Evolutionary conservation across 2,888 invertebrate genomes (phyloP).

Genomic region (Synergus gifuensis): DNA sequence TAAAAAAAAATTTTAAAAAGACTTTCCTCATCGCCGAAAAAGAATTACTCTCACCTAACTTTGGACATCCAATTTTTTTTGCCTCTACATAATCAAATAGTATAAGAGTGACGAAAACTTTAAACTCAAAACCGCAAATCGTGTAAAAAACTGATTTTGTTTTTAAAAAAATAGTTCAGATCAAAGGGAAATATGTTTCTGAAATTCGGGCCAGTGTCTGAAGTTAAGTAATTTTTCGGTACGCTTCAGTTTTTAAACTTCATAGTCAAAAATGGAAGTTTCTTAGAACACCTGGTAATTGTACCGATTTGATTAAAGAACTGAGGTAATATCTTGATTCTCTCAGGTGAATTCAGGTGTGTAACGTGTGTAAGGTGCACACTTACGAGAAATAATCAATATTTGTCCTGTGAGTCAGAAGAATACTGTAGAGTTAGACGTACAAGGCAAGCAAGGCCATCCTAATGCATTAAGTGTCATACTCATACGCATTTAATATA

Average conservation of each 20-base stretch:
- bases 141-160: too few relatives aligned
- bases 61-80: too few relatives aligned
- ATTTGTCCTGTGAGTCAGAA: conserved; percentile 67
- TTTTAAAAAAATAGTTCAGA: too few relatives aligned
- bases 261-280: background rate
- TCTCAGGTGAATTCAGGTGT: conserved; percentile 22
- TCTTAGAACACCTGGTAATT: background rate
- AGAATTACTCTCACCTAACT: too few relatives aligned
- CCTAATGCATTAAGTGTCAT: conserved; percentile 49
- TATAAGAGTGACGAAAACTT: too few relatives aligned
- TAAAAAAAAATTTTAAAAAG: conserved; percentile 1
- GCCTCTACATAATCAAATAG: too few relatives aligned
- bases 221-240: background rate
- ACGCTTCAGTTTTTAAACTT: background rate
- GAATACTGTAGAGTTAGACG: conserved; percentile 56
- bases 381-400: conserved; percentile 67
- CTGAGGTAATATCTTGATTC: conserved; percentile 30
- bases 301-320: background rate
- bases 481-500: conserved; percentile 56
- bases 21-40: too few relatives aligned
- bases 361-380: conserved; percentile 30
- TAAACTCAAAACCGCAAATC: too few relatives aligned
- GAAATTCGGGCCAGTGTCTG: too few relatives aligned
- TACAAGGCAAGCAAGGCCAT: conserved; percentile 62
- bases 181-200: too few relatives aligned